Evolutionary conservation across 2,797 vertebrate species (phyloP).

Genomic region (Alcedo quadribrachys): DNA sequence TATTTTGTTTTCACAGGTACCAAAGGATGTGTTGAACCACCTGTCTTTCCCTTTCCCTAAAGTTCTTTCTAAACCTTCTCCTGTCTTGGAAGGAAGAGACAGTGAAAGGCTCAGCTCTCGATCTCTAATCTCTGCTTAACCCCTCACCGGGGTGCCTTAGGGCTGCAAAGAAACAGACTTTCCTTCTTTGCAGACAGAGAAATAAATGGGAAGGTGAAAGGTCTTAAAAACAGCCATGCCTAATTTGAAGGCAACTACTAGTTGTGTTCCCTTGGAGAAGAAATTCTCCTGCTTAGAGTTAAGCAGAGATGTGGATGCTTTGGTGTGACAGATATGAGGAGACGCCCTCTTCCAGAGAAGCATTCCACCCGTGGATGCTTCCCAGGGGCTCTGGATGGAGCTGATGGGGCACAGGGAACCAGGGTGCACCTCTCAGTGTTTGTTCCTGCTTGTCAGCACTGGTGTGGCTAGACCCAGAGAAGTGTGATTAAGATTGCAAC

Average conservation of each 20-base stretch:
- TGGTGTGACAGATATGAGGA: not conserved
- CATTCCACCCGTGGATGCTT: rapidly evolving
- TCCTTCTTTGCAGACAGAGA: not conserved
- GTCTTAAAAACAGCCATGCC: not conserved
- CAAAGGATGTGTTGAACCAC: not conserved
- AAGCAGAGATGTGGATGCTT: not conserved
- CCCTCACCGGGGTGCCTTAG: not conserved
- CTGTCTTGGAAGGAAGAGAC: not conserved
- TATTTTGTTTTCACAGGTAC: not conserved
- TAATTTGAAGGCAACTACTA: not conserved
- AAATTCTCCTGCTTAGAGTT: not conserved
- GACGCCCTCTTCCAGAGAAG: not conserved
- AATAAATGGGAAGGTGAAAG: not conserved
- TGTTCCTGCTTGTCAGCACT: not conserved
- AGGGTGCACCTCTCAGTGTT: not conserved
- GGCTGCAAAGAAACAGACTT: not conserved
- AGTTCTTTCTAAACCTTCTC: not conserved
- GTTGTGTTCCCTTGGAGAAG: not conserved
- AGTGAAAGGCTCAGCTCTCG: not conserved
- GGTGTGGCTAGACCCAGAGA: not conserved
- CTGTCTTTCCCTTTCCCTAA: not conserved
- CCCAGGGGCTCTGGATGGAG: not conserved
- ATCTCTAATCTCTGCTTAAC: not conserved
- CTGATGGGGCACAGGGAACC: not conserved
- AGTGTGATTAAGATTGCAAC: not conserved